Evolutionary conservation across 2,797 vertebrate genomes (phyloP), one percentile per base, ranked within the genome.

Genomic region (Epinephelus awoara): DNA sequence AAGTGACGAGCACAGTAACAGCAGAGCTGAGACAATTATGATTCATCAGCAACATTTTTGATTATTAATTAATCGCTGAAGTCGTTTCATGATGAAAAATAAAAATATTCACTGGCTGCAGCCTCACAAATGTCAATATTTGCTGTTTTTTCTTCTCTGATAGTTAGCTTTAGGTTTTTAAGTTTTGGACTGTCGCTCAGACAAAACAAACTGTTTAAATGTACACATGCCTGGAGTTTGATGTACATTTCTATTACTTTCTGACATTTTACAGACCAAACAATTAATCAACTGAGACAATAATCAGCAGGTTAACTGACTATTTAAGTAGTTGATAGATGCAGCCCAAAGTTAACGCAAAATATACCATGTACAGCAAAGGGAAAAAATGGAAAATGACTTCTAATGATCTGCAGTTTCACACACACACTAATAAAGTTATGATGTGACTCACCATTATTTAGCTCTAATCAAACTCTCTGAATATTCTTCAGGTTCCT

Each of bases 371-470:
- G 3, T 7, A 46, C 8, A 49, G 58, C 13, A 46, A 44, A 19
- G 23, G 12, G 8, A 62, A 49, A 74, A 59, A 13, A 46, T 21
- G 21, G 13, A 67, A 69, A 19, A 29, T 21, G 2, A 67, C 12
- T n/a, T 52, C 7, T 15, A 46, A 46, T 14, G 14, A 15, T 23
- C 4, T 17, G 25, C 2, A 27, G 3, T 42, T 42, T 42, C 9
- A 2, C 10, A 40, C 38, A 40, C 38, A 40, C 38, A 29, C 2
- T 3, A 8, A 9, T 27, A 42, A 51, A 72, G 38, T 25, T 63
- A 1, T 44, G 54, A 70, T 61, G 13, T 10, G 47, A 85, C 91
- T 93, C 78, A 93, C 91, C 88, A 91, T 91, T 82, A 83, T 68
- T 82, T 61, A 19, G 71, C 64, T 21, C 50, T 61, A 70, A 78